Evolutionary conservation across 2,797 vertebrate species (phyloP).

Genomic region (Paramormyrops hopkinsi): DNA sequence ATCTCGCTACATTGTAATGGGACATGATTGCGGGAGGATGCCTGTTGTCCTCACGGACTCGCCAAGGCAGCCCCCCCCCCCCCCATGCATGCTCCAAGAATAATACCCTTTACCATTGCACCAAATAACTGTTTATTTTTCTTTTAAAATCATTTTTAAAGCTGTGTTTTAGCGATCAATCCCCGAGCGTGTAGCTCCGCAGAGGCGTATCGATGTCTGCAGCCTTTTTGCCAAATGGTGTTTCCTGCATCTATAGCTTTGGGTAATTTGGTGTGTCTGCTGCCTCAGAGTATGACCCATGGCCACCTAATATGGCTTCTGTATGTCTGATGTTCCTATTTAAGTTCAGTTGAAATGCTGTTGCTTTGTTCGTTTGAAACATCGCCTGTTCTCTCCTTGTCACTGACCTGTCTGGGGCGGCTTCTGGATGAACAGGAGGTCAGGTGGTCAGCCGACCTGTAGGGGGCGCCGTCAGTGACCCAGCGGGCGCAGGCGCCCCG

Average conservation of each 20-base stretch:
- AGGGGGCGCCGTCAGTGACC: not conserved
- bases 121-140: conserved; percentile 25
- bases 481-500: not conserved
- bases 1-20: not conserved
- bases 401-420: conserved; percentile 39
- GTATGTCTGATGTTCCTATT: conserved; percentile 66
- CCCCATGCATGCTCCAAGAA: conserved; percentile 59
- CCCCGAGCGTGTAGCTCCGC: conserved; percentile 27
- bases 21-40: not conserved
- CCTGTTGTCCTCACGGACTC: not conserved
- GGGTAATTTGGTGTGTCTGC: conserved; percentile 60
- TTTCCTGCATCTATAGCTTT: conserved; percentile 49
- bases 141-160: not conserved
- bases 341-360: conserved; percentile 67
- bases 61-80: not conserved
- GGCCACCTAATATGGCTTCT: conserved; percentile 62
- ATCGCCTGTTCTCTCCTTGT: conserved; percentile 69
- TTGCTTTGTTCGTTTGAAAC: conserved; percentile 47
- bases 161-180: not conserved
- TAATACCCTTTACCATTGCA: conserved; percentile 34
- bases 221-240: conserved; percentile 54
- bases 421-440: not conserved
- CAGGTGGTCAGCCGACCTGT: conserved; percentile 31
- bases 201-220: conserved; percentile 36
- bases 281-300: conserved; percentile 59